Percentiles rank a stretch among this genome's conserved stretches.
These are phyloP conservation scores for Rhizomys pruinosus DNA, from an alignment of 2,113 vertebrate species.

Conservation along the genomic window DNA sequence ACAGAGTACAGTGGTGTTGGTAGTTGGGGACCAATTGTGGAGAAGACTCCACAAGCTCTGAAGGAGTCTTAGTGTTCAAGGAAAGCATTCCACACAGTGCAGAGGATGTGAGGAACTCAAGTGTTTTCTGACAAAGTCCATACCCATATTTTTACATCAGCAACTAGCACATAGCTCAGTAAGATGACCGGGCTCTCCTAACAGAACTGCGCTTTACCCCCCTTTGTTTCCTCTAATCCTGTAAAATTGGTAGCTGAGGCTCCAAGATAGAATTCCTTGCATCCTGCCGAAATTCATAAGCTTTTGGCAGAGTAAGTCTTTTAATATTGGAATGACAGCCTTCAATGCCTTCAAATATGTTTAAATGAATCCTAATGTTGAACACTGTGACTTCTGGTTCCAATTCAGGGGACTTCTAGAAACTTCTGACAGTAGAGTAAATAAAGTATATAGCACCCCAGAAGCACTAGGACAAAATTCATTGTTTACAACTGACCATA, in stretches of 20 bases:
- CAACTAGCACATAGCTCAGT: not conserved
- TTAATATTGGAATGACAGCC: not conserved
- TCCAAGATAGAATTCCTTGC: not conserved
- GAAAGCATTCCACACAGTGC: not conserved
- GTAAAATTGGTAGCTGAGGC: not conserved
- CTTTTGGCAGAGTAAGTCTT: not conserved
- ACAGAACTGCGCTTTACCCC: not conserved
- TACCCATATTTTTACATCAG: not conserved
- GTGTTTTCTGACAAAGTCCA: not conserved
- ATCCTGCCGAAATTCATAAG: not conserved
- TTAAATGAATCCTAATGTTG: not conserved
- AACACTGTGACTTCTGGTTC: not conserved
- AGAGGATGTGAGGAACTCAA: constrained; percentile 22
- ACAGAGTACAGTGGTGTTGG: not conserved
- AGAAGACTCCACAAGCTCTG: not conserved
- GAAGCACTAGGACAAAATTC: not conserved
- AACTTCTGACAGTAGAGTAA: constrained; percentile 1
- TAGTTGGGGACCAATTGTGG: not conserved
- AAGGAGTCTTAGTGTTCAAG: not conserved
- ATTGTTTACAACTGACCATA: not conserved
- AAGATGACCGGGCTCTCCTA: not conserved
- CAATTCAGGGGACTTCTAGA: not conserved
- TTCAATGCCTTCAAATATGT: not conserved
- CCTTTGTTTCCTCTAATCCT: not conserved
- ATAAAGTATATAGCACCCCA: not conserved